Conservation (phyloP, 1,140 invertebrate species). For the Drosophila nigrodunni region DNA sequence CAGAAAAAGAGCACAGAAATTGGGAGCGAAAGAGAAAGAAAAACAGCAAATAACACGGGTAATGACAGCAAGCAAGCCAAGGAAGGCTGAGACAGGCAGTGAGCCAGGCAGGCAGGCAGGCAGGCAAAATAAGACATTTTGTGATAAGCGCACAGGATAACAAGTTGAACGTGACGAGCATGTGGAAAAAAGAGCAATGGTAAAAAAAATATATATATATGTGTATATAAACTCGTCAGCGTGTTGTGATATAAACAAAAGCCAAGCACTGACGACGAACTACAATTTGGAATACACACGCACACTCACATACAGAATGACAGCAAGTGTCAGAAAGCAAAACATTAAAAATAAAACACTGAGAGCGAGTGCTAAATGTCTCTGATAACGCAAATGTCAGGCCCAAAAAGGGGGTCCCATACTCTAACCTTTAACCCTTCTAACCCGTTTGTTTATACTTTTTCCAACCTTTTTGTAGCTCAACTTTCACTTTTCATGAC, state of each 20-base stretch:
- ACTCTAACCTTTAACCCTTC: slow-evolving; percentile 1
- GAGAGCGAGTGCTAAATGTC: slow-evolving; percentile 32
- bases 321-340: slow-evolving; percentile 62
- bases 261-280: slow-evolving; percentile 44
- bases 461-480: slow-evolving; percentile 30
- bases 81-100: slow-evolving; percentile 13
- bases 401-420: slow-evolving; percentile 34
- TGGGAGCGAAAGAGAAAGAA: slow-evolving; percentile 4
- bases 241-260: slow-evolving; percentile 54
- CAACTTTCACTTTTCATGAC: slow-evolving; percentile 60
- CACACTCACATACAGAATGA: slow-evolving; percentile 24
- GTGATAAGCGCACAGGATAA: slow-evolving; percentile 67
- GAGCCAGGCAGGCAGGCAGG: slow-evolving; percentile 20
- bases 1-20: neutral
- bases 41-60: slow-evolving; percentile 52
- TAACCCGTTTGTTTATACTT: neutral
- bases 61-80: slow-evolving; percentile 51
- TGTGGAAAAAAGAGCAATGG: slow-evolving; percentile 41
- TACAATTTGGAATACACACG: slow-evolving; percentile 16
- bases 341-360: slow-evolving; percentile 50
- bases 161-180: slow-evolving; percentile 66
- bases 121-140: slow-evolving; percentile 64
- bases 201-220: slow-evolving; percentile 4
- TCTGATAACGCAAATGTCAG: slow-evolving; percentile 54
- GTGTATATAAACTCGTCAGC: slow-evolving; percentile 25